Percentiles rank a stretch among this genome's conserved stretches.
Conservation (phyloP, 2,113 vertebrate species). For the Butorides virescens region DNA sequence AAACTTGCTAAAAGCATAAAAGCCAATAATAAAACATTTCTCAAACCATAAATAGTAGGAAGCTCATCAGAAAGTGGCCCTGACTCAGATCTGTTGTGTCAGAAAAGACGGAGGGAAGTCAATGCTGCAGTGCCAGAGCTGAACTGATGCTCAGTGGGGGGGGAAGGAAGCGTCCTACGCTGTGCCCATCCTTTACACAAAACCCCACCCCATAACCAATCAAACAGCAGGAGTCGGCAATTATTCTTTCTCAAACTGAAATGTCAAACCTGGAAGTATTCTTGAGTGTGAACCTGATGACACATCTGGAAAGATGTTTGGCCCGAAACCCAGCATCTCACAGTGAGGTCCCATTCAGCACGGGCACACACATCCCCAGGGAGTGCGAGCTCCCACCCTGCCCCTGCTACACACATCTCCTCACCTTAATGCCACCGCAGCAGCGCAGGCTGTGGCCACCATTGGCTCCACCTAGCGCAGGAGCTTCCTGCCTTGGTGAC, state of each 20-base stretch:
- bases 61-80: background rate
- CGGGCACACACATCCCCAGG: background rate
- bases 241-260: background rate
- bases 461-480: rapidly evolving
- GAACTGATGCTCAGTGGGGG: background rate
- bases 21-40: conserved; percentile 36
- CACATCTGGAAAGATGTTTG: background rate
- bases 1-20: conserved; percentile 48
- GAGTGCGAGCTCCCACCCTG: background rate
- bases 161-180: background rate
- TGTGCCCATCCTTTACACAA: background rate
- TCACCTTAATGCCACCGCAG: background rate
- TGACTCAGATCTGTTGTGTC: background rate
- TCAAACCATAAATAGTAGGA: background rate
- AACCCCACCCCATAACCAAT: background rate
- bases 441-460: background rate
- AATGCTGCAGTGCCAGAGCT: background rate
- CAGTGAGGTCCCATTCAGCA: rapidly evolving
- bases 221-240: rapidly evolving
- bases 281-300: background rate
- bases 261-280: background rate
- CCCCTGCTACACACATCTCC: background rate
- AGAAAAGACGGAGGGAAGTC: background rate
- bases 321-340: background rate
- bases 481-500: background rate